Conservation (phyloP, 1,140 invertebrate genomes). For the Planococcus citri region DNA sequence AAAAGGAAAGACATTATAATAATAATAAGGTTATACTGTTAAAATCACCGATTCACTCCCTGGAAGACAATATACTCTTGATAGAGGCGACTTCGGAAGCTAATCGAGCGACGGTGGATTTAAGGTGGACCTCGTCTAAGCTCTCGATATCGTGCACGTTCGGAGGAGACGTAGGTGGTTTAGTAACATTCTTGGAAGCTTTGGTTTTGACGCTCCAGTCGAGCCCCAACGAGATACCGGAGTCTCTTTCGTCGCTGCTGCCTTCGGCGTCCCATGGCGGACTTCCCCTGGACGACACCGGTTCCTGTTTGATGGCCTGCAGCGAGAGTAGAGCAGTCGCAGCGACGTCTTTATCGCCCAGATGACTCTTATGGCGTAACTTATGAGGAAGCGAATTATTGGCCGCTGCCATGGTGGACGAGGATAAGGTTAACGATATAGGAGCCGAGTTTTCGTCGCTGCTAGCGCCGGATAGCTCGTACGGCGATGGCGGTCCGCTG, state of each 20-base stretch:
- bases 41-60: conserved; percentile 16
- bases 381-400: conserved; percentile 71
- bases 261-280: conserved; percentile 72
- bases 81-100: conserved; percentile 85
- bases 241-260: conserved; percentile 75
- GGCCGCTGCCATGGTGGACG: conserved; percentile 29
- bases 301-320: conserved; percentile 72
- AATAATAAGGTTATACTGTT: background rate
- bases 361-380: conserved; percentile 78
- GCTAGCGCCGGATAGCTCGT: conserved; percentile 33
- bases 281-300: conserved; percentile 46
- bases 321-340: conserved; percentile 56
- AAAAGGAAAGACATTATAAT: background rate
- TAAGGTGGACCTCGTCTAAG: conserved; percentile 47
- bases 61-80: conserved; percentile 42
- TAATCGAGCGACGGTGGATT: conserved; percentile 70
- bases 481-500: conserved; percentile 29
- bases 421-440: conserved; percentile 21
- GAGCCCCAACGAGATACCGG: conserved; percentile 68
- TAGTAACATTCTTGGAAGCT: conserved; percentile 16
- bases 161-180: conserved; percentile 29
- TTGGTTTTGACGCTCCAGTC: conserved; percentile 41
- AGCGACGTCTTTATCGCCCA: conserved; percentile 75
- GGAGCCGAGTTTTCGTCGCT: conserved; percentile 31
- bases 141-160: conserved; percentile 32